Evolutionary conservation across 2,797 vertebrate genomes (phyloP).

Genomic region (Spinibarbus caldwelli): DNA sequence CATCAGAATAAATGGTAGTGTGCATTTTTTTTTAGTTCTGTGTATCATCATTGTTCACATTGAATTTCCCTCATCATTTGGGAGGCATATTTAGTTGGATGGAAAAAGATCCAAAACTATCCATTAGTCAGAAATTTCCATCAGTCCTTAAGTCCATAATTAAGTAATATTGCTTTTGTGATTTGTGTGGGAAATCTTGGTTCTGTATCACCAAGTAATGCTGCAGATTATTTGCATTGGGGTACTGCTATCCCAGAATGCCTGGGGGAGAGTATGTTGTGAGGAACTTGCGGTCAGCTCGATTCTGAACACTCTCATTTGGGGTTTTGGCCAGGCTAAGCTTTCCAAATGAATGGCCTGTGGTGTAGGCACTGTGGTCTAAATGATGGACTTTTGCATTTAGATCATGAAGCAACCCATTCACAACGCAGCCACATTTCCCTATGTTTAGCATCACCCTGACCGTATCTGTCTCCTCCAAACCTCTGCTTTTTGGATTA

Average conservation of each 20-base stretch:
- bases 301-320: conserved; percentile 59
- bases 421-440: conserved; percentile 55
- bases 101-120: conserved; percentile 1
- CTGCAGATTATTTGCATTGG: conserved; percentile 51
- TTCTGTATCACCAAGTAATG: conserved; percentile 36
- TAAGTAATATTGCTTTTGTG: conserved; percentile 31
- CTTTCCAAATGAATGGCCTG: conserved; percentile 56
- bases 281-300: conserved; percentile 55
- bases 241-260: conserved; percentile 56
- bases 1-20: background rate
- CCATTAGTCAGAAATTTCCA: conserved; percentile 28
- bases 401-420: conserved; percentile 61
- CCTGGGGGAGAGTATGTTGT: conserved; percentile 54
- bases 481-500: conserved; percentile 57
- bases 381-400: conserved; percentile 61
- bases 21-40: background rate
- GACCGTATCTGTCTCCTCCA: conserved; percentile 53
- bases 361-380: conserved; percentile 59
- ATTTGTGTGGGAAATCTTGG: conserved; percentile 41
- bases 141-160: conserved; percentile 26
- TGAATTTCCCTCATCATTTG: background rate
- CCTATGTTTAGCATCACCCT: conserved; percentile 63
- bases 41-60: background rate
- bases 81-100: conserved; percentile 1
- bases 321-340: conserved; percentile 55